Conservation (phyloP, 2,113 vertebrate genomes). For the Hippoglossus stenolepis region DNA sequence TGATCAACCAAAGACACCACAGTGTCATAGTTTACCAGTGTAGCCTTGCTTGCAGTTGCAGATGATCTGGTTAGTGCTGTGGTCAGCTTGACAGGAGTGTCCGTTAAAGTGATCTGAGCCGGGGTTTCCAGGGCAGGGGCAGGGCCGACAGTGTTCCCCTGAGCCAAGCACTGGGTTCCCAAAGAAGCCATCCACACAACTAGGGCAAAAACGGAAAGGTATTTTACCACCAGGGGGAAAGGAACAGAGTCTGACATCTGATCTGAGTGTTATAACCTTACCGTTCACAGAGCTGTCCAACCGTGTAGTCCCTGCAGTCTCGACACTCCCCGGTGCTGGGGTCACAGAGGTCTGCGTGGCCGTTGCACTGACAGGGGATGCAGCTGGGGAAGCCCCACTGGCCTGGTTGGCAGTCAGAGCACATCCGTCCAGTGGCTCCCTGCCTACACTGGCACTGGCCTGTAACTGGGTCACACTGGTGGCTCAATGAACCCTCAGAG, state of each 20-base stretch:
- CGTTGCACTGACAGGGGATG: constrained; percentile 85
- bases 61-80: constrained; percentile 81
- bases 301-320: constrained; percentile 80
- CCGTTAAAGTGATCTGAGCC: constrained; percentile 85
- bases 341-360: constrained; percentile 83
- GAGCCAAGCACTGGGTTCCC: constrained; percentile 88
- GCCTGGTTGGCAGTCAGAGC: constrained; percentile 80
- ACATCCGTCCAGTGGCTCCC: constrained; percentile 78
- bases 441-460: constrained; percentile 86
- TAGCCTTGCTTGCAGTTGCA: constrained; percentile 87
- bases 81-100: constrained; percentile 80
- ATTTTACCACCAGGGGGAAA: neutral
- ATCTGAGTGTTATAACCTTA: constrained; percentile 46
- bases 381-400: constrained; percentile 87
- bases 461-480: constrained; percentile 81
- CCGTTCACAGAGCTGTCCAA: constrained; percentile 83
- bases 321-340: constrained; percentile 76
- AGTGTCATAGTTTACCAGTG: constrained; percentile 75
- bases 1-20: neutral
- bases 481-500: constrained; percentile 79
- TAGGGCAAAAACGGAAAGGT: constrained; percentile 35
- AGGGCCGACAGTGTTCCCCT: constrained; percentile 88
- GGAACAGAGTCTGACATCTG: neutral
- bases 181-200: constrained; percentile 87
- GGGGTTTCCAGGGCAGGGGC: constrained; percentile 86